phyloP scores from a whole-genome alignment of 2,888 invertebrate species.

The Sinodicranocentrus sp. region DNA sequence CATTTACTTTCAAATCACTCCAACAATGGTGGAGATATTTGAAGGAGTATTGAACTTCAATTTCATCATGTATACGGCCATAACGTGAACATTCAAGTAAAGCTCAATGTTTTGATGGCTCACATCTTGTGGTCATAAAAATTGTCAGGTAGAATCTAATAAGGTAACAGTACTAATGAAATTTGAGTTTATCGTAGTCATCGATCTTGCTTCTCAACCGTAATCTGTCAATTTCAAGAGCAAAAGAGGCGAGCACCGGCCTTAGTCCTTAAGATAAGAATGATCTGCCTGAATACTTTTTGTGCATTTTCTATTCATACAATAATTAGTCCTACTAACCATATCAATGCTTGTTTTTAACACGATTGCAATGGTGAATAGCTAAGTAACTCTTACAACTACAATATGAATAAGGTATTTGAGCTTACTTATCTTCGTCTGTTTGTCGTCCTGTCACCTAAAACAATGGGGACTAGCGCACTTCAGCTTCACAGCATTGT shows the following conservation, averaged over 20 bases:
- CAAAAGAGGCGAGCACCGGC: slow-evolving; percentile 35
- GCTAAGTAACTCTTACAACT: slow-evolving; percentile 19
- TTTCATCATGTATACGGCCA: slow-evolving; percentile 2
- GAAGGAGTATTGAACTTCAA: slow-evolving; percentile 14
- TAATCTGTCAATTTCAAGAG: slow-evolving; percentile 70
- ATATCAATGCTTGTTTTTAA: neutral
- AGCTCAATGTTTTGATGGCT: slow-evolving; percentile 56
- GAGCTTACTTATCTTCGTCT: slow-evolving; percentile 16
- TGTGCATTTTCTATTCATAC: neutral
- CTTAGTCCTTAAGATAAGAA: slow-evolving; percentile 5
- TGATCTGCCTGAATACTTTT: neutral
- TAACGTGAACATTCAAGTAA: slow-evolving; percentile 49
- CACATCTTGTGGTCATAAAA: slow-evolving; percentile 45
- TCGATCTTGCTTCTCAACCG: slow-evolving; percentile 60
- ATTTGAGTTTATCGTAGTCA: slow-evolving; percentile 67
- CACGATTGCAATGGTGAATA: neutral
- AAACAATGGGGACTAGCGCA: neutral
- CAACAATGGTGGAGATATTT: slow-evolving; percentile 5
- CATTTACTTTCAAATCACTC: neutral
- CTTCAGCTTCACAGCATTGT: too few species aligned
- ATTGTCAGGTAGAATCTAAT: slow-evolving; percentile 65
- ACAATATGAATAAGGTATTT: slow-evolving; percentile 47
- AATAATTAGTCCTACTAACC: neutral
- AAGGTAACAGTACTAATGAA: slow-evolving; percentile 65
- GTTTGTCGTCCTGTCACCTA: slow-evolving; percentile 1